Percentiles rank a stretch among this genome's conserved stretches.
These are phyloP conservation scores for Drosophila prolongata DNA, from an alignment of 2,888 invertebrate species.

Conservation along the genomic window DNA sequence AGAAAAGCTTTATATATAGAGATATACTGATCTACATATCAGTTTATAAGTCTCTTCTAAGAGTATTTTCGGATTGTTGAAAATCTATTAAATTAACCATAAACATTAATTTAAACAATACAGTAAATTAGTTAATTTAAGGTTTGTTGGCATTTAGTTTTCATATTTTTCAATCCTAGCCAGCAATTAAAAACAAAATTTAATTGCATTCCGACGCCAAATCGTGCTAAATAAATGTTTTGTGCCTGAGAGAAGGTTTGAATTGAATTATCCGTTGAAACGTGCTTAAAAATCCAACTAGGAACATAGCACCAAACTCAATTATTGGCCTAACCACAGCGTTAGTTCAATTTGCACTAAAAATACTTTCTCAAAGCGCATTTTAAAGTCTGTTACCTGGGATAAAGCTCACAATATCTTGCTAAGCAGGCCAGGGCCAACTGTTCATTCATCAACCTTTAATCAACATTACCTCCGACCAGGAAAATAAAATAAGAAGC, in stretches of 20 bases:
- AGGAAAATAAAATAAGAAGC: conserved; percentile 27
- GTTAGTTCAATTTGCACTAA: conserved; percentile 7
- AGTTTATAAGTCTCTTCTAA: no score
- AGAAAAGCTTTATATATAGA: no score
- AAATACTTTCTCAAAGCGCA: conserved; percentile 1
- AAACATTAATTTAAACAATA: no score
- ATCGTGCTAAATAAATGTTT: conserved; percentile 20
- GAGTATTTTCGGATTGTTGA: no score
- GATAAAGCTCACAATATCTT: conserved; percentile 23
- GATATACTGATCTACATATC: no score
- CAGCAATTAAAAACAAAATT: conserved; percentile 2
- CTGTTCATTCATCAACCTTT: conserved; percentile 51
- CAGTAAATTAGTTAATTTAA: no score
- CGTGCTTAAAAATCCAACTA: conserved; percentile 18
- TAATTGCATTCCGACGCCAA: not conserved
- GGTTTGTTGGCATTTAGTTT: no score
- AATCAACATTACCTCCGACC: conserved; percentile 44
- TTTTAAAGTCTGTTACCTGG: conserved; percentile 13
- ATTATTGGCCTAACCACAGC: conserved; percentile 7
- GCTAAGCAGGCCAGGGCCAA: conserved; percentile 43
- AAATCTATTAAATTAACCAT: no score
- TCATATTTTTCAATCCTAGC: not conserved
- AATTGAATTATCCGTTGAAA: conserved; percentile 3
- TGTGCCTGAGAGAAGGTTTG: conserved; percentile 7
- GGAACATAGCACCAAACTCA: not conserved